Base-by-base conservation (phyloP, 1,140 invertebrate genomes). In the Subanguina moxae region DNA sequence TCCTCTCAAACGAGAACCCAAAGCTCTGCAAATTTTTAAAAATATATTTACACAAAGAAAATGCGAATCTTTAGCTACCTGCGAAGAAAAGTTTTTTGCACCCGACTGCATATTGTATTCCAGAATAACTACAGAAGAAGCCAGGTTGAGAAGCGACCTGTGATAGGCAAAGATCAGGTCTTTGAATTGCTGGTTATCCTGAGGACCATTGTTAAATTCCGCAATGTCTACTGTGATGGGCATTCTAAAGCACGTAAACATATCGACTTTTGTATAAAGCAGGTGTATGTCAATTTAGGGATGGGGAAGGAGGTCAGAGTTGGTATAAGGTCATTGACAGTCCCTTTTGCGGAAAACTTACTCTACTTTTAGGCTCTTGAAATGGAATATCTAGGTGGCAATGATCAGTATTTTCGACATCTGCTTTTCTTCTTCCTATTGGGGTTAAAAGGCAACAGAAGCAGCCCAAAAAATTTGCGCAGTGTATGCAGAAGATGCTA, bases 191-290 rank as follows among this genome's bases (percentile, higher is more conserved):
- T 70, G 19, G 71, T 76, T 38, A 17, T 57, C 15, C 25, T 45
- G 38, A 5, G 76, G 68, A 5, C 83, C 82, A 57, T 91, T 89
- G 81, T 94, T 94, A 76, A 91, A 92, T 13, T 87, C 84, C 23
- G 93, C 85, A 56, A 93, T 90, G 80, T 90, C 89, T 80, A 92
- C 90, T 0, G 90, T 90, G 75, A 92, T 89, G 1, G 89, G 89
- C 52, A 84, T 84, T 52, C 69, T 73, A 43, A 64, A 70, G 64
- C 28, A 73, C 23, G 23, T 15, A 64, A 15, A 21, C 48, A 52
- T 21, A 25, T 7, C 3, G 23, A n/a, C n/a, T n/a, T n/a, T n/a
- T n/a, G n/a, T n/a, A n/a, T n/a, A n/a, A n/a, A n/a, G n/a, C n/a
- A n/a, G n/a, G n/a, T n/a, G n/a, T n/a, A n/a, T n/a, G n/a, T n/a